These are phyloP conservation scores for Bimastos eiseni DNA, from an alignment of 2,888 invertebrate species.

Conservation along the genomic window DNA sequence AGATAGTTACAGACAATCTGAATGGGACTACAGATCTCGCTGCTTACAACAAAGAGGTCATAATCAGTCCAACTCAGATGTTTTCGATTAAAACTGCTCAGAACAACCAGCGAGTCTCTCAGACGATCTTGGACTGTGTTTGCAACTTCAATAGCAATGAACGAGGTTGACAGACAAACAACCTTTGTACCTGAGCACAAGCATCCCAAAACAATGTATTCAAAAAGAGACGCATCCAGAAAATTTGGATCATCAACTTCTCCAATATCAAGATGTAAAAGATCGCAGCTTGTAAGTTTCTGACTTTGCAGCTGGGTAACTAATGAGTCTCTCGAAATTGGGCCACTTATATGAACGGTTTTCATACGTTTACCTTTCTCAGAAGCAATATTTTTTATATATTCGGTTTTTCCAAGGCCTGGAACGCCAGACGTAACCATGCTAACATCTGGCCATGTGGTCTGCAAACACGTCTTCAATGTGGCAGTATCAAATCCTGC, in stretches of 20 bases:
- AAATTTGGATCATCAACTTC: constrained; percentile 14
- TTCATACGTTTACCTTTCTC: not conserved
- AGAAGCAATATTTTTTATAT: not conserved
- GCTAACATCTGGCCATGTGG: not conserved
- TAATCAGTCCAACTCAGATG: not conserved
- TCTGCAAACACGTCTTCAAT: constrained; percentile 6
- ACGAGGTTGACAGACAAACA: constrained; percentile 7
- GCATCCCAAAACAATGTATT: constrained; percentile 22
- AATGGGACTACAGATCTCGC: not conserved
- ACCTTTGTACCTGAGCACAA: constrained; percentile 19
- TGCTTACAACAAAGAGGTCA: not conserved
- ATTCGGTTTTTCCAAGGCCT: constrained; percentile 17
- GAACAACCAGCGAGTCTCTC: constrained; percentile 16
- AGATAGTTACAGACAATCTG: constrained; percentile 21
- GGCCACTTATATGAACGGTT: constrained; percentile 20
- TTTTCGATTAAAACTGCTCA: not conserved
- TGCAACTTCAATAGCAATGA: constrained; percentile 14
- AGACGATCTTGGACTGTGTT: constrained; percentile 18
- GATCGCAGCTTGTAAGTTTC: not conserved
- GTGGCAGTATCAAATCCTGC: not conserved
- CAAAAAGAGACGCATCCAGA: constrained; percentile 17
- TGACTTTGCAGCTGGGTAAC: not conserved
- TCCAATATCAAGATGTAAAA: constrained; percentile 8
- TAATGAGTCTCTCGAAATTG: not conserved
- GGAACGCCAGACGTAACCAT: constrained; percentile 9